Evolutionary conservation across 2,797 vertebrate species (phyloP), one percentile per base, ranked within the genome.

Genomic region (Hippopotamyrus pictus): DNA sequence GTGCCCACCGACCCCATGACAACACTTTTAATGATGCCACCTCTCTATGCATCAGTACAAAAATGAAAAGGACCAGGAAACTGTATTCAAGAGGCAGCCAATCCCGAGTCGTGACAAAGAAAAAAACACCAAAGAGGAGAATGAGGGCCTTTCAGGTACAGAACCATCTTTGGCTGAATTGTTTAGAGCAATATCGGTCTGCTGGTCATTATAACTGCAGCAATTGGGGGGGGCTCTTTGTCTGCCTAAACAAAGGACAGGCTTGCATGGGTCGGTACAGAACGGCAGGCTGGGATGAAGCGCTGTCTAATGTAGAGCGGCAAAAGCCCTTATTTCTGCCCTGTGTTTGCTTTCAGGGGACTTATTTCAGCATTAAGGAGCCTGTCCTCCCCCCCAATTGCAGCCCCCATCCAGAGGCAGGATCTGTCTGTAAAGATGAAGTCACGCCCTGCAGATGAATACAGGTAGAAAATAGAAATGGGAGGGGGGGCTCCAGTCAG

Each of bases 291-390:
- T 92, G 91, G 92, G 93, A 91, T 91, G 90, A 92, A 90, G 93
- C 89, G 90, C 91, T 91, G 90, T 92, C 87, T 84, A 93, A 91
- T 22, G 51, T 76, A 89, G 89, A 86, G 89, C 25, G 92, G 90
- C 93, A 91, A 91, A 89, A 91, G 85, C 91, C 93, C 92, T 48
- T 89, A 82, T 89, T 92, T 93, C 94, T 93, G 93, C 93, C 94
- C 92, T 90, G 89, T 91, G 91, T 91, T 91, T 94, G 92, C 92
- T 91, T 90, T 90, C 76, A 76, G 85, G 86, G 93, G 82, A 89
- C 90, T 92, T 92, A 91, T 92, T 92, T 89, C 54, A 82, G 25
- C 7, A 11, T 2, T 9, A 29, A 53, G 65, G 44, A 14, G 44
- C 33, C 73, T 51, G 48, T n/a, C 46, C 22, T 19, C 8, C 14